A percentile compares a stretch with the other conserved stretches of the same genome.
Conservation (phyloP, 1,140 invertebrate genomes). For the Drosophila suzukii region DNA sequence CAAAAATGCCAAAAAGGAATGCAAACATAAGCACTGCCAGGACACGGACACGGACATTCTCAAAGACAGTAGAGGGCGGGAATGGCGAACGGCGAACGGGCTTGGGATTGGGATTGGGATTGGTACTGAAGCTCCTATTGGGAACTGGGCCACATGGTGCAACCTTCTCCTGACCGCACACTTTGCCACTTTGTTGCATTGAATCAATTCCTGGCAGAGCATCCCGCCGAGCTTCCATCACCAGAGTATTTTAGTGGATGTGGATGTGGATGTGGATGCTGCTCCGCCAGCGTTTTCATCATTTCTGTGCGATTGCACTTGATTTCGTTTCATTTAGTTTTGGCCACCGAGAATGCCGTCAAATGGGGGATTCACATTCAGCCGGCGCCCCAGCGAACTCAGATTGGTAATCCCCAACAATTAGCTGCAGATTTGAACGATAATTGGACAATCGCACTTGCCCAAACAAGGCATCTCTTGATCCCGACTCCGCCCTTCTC, state of each 20-base stretch:
- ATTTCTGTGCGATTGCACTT: conserved; percentile 42
- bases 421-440: conserved; percentile 52
- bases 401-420: conserved; percentile 44
- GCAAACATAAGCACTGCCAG: conserved; percentile 81
- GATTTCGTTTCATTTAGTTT: conserved; percentile 47
- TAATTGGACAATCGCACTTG: conserved; percentile 50
- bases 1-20: conserved; percentile 84
- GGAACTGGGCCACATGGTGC: conserved; percentile 70
- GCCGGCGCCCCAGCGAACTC: background rate
- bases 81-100: background rate
- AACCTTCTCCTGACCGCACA: conserved; percentile 51
- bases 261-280: background rate
- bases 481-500: background rate
- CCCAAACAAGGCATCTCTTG: conserved; percentile 4
- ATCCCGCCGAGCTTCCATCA: conserved; percentile 25
- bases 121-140: conserved; percentile 35
- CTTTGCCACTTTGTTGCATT: conserved; percentile 65
- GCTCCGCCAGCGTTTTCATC: conserved; percentile 13
- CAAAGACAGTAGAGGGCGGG: conserved; percentile 22
- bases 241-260: background rate
- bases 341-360: conserved; percentile 4
- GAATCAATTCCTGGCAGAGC: conserved; percentile 44
- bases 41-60: conserved; percentile 40
- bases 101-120: background rate
- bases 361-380: background rate